Evolutionary conservation across 92 coral and sea anemone species (phyloP).

Genomic region (Metridium senile): DNA sequence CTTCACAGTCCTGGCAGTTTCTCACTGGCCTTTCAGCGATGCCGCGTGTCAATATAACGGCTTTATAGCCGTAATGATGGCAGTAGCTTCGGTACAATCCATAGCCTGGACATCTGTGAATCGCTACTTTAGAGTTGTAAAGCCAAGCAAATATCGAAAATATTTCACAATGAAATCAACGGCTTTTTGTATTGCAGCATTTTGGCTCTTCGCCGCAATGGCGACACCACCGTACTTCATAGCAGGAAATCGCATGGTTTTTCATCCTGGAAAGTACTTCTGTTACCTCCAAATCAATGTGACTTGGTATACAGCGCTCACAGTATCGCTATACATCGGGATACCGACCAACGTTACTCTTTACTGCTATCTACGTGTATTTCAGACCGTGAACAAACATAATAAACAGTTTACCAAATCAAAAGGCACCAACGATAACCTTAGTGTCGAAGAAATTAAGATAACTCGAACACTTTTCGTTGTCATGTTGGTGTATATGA

Average conservation of each 20-base stretch:
- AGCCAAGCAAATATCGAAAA: constrained; percentile 40
- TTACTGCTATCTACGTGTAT: constrained; percentile 60
- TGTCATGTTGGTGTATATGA: constrained; percentile 51
- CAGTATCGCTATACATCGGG: constrained; percentile 33
- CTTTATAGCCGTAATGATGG: constrained; percentile 38
- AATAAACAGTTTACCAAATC: constrained; percentile 30
- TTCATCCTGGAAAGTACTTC: constrained; percentile 64
- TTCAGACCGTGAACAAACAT: constrained; percentile 48
- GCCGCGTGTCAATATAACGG: constrained; percentile 61
- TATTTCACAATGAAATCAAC: constrained; percentile 42
- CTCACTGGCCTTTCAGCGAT: constrained; percentile 63
- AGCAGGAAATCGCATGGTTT: constrained; percentile 53
- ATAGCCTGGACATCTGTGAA: constrained; percentile 61
- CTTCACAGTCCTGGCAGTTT: constrained; percentile 20
- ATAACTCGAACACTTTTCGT: constrained; percentile 51
- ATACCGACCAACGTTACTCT: constrained; percentile 50
- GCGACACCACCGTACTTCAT: constrained; percentile 52
- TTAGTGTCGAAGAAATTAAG: constrained; percentile 60
- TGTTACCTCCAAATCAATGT: constrained; percentile 52
- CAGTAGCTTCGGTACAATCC: constrained; percentile 55
- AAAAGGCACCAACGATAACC: constrained; percentile 9
- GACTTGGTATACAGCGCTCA: constrained; percentile 43
- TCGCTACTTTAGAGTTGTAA: constrained; percentile 61
- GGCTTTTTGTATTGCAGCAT: constrained; percentile 7
- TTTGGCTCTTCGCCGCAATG: constrained; percentile 47